These are phyloP conservation scores for Chironomus riparius DNA, from an alignment of 2,888 invertebrate genomes.

Conservation along the genomic window DNA sequence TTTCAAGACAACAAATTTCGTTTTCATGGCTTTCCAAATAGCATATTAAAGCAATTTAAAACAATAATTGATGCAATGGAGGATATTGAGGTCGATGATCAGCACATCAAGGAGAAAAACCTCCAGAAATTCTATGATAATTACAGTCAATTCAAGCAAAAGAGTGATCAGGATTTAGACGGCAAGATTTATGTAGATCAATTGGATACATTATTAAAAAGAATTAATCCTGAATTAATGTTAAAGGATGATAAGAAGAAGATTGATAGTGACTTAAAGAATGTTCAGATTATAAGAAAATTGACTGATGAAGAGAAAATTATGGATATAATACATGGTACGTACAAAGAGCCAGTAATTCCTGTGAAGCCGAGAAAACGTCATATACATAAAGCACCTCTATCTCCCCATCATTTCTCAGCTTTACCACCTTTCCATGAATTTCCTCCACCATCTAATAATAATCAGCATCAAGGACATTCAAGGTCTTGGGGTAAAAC, in stretches of 20 bases:
- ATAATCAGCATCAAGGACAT: constrained; percentile 28
- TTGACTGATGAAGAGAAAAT: constrained; percentile 40
- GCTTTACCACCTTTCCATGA: constrained; percentile 29
- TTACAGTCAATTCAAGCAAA: constrained; percentile 5
- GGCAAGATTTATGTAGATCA: constrained; percentile 37
- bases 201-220: constrained; percentile 39
- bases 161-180: constrained; percentile 11
- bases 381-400: constrained; percentile 34
- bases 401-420: constrained; percentile 34
- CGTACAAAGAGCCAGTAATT: constrained; percentile 32
- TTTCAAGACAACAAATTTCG: background rate
- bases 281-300: constrained; percentile 32
- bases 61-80: constrained; percentile 11
- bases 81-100: constrained; percentile 1
- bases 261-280: constrained; percentile 29
- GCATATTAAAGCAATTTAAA: constrained; percentile 3
- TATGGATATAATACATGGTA: constrained; percentile 41
- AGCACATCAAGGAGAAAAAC: background rate
- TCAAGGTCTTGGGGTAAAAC: constrained; percentile 44
- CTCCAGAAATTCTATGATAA: constrained; percentile 7
- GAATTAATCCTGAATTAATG: constrained; percentile 35
- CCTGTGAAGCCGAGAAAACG: constrained; percentile 32
- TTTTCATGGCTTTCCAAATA: background rate
- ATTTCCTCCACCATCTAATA: constrained; percentile 33
- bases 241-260: constrained; percentile 30